Conservation (phyloP, 2,888 invertebrate species). For the Gryllus longicercus region DNA sequence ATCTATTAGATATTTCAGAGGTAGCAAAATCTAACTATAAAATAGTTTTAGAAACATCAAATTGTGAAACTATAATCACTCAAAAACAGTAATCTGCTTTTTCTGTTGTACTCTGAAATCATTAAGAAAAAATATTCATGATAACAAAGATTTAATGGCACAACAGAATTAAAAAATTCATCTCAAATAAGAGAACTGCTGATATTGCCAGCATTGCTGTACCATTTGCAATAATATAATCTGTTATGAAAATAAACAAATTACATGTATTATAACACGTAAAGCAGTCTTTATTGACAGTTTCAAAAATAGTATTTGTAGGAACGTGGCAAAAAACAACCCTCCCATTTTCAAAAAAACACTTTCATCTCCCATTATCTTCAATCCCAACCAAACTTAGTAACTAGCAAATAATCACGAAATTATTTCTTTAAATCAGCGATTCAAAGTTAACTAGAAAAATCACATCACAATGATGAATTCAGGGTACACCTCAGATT, state of each 20-base stretch:
- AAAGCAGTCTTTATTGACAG: not conserved
- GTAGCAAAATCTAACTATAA: not conserved
- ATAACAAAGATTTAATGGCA: not conserved
- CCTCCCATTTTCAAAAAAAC: not conserved
- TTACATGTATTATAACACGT: slow-evolving; percentile 10
- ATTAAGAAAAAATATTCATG: not conserved
- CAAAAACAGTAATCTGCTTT: not conserved
- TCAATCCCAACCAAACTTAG: not conserved
- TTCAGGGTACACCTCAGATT: not conserved
- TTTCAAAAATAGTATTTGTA: not conserved
- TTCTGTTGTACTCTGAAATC: not conserved
- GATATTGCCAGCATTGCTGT: not conserved
- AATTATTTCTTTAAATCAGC: too few species aligned
- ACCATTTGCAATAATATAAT: not conserved
- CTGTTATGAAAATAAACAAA: not conserved
- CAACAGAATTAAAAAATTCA: not conserved
- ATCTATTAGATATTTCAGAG: too few species aligned
- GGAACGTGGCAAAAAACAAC: not conserved
- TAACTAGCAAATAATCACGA: too few species aligned
- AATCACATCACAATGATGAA: not conserved
- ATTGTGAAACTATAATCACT: not conserved
- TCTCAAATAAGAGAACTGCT: not conserved
- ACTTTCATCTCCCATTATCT: not conserved
- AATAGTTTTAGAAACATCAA: not conserved
- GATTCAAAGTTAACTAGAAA: not conserved